Evolutionary conservation across 30 jellyfish, hydroid and myxozoan species (phyloP), one percentile per base, ranked within the genome.

Genomic region (Cassiopea andromeda): DNA sequence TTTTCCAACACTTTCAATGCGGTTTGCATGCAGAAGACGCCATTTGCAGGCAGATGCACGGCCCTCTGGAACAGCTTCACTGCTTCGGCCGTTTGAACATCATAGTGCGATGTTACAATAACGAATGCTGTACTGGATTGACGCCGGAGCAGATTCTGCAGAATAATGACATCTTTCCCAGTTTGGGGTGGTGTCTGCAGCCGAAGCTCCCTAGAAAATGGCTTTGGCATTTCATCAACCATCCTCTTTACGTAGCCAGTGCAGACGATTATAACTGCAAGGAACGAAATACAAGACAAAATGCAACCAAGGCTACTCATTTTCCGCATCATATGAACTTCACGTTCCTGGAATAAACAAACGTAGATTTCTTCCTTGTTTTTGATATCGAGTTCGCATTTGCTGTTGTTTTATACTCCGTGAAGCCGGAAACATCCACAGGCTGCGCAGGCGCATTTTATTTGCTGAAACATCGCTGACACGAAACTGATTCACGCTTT

Each of bases 111-210:
- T 16, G 94, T 81, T 1, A 91, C 92, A 3, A 5, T 49, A 48
- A 88, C 47, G 61, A 43, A 6, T 47, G 19, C 69, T 8, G 90
- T 59, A 0, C 64, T 85, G 44, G 90, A 84, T 27, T 48, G 74
- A 38, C 98, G 80, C 69, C 82, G 69, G 68, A 93, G 89, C 46
- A 93, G 73, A 71, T 93, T 93, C 87, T 93, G 98, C 47, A 93
- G 57, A 58, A 93, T 88, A 15, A 89, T 77, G 43, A 93, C 98
- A 59, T 93, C 98, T 75, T 80, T 88, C 2, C 98, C 98, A 38
- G 73, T 27, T 75, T 19, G 83, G 12, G 66, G 57, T 1, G 98
- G 98, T 14, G 54, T 66, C 27, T 79, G 89, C 81, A 93, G 61
- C n/a, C 46, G 69, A 8, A 93, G 88, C 5, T 17, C 61, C 84